Percentiles rank a stretch among this genome's conserved stretches.
Evolutionary conservation across 2,888 invertebrate genomes (phyloP).

Genomic region (Poecilus cupreus): DNA sequence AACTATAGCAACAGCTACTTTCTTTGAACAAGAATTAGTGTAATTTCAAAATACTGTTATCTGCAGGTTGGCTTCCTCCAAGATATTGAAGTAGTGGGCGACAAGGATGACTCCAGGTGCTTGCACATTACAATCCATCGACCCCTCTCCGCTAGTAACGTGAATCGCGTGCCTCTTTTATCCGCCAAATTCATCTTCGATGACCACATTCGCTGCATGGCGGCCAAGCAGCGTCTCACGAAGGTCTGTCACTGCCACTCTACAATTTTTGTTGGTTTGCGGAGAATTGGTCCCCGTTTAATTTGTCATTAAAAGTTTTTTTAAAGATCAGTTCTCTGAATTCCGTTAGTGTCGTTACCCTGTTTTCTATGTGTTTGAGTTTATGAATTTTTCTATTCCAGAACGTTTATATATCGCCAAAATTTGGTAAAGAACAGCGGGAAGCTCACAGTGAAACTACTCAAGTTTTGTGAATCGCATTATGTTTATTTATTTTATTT

Average conservation of each 20-base stretch:
- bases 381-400: constrained; percentile 30
- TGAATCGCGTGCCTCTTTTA: constrained; percentile 85
- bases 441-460: constrained; percentile 24
- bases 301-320: not conserved
- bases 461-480: constrained; percentile 8
- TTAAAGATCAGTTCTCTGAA: not conserved
- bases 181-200: constrained; percentile 97
- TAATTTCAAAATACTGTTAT: too few relatives aligned
- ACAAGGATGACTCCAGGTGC: constrained; percentile 97
- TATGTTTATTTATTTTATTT: constrained; percentile 33
- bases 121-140: constrained; percentile 95
- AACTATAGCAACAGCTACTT: too few relatives aligned
- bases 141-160: constrained; percentile 75
- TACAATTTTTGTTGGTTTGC: not conserved
- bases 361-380: constrained; percentile 28
- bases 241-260: constrained; percentile 76
- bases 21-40: too few relatives aligned
- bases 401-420: constrained; percentile 22
- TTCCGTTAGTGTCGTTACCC: not conserved
- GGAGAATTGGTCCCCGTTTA: not conserved
- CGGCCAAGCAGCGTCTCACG: constrained; percentile 92
- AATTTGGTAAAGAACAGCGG: constrained; percentile 30
- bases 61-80: constrained; percentile 84
- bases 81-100: constrained; percentile 96
- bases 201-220: constrained; percentile 99